Evolutionary conservation across 2,888 invertebrate species (phyloP).

Genomic region (Nudaria mundana): DNA sequence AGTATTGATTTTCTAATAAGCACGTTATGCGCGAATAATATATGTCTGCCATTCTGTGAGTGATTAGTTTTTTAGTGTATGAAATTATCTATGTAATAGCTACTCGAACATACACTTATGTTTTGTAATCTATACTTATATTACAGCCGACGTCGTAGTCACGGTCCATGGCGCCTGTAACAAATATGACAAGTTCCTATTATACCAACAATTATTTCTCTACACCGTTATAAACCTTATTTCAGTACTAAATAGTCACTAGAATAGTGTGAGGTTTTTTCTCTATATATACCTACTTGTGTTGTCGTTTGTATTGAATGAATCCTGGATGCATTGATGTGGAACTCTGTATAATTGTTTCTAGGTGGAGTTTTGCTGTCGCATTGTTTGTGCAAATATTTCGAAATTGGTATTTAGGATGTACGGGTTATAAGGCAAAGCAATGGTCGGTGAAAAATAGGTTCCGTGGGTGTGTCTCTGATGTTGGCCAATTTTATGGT

Average conservation of each 20-base stretch:
- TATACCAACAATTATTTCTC: constrained; percentile 11
- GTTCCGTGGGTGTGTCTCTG: too few relatives aligned
- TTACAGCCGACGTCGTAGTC: constrained; percentile 40
- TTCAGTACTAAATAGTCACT: constrained; percentile 10
- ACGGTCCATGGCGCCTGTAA: constrained; percentile 41
- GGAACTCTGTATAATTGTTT: constrained; percentile 32
- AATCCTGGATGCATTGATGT: constrained; percentile 15
- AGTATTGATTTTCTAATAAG: constrained; percentile 6
- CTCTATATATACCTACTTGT: constrained; percentile 7
- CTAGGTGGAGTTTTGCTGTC: constrained; percentile 12
- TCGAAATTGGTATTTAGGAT: constrained; percentile 16
- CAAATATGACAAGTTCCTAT: constrained; percentile 47
- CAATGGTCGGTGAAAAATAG: constrained; percentile 20
- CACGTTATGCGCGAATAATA: constrained; percentile 13
- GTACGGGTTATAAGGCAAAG: constrained; percentile 18
- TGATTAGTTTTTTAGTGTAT: constrained; percentile 19
- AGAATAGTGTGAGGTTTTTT: constrained; percentile 6
- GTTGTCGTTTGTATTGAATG: constrained; percentile 10
- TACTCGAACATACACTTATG: constrained; percentile 15
- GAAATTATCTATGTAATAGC: constrained; percentile 22
- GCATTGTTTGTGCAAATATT: constrained; percentile 29
- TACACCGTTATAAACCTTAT: constrained; percentile 14
- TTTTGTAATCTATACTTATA: constrained; percentile 21
- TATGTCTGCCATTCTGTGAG: constrained; percentile 8
- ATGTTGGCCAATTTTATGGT: too few relatives aligned